Evolutionary conservation across 1,140 invertebrate species (phyloP).

Genomic region (Drosophila subpulchrella): DNA sequence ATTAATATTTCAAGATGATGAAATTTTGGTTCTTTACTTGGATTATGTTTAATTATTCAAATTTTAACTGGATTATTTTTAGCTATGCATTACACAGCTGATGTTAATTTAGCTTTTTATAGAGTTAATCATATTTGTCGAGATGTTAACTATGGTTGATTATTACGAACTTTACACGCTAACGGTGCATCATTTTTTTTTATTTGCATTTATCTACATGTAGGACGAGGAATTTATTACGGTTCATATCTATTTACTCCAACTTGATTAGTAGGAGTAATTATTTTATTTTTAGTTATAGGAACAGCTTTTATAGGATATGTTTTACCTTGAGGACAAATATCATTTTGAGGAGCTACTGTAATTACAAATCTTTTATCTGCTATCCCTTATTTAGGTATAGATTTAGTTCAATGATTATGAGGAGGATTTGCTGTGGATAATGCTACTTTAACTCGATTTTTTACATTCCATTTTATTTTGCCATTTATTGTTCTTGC

Average conservation of each 20-base stretch:
- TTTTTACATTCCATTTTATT: constrained; percentile 90
- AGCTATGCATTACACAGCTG: constrained; percentile 31
- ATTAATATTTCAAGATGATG: constrained; percentile 85
- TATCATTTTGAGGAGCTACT: constrained; percentile 90
- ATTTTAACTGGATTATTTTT: constrained; percentile 85
- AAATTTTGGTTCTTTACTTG: constrained; percentile 85
- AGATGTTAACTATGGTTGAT: no score
- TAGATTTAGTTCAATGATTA: constrained; percentile 87
- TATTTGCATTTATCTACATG: constrained; percentile 77
- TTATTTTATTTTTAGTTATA: constrained; percentile 88
- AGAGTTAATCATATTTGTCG: no score
- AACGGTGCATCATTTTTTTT: constrained; percentile 55
- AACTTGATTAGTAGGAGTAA: constrained; percentile 86
- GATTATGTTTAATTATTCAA: constrained; percentile 87
- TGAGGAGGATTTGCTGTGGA: constrained; percentile 90
- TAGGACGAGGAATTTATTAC: constrained; percentile 45
- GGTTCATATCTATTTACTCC: constrained; percentile 32
- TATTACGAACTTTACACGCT: no score
- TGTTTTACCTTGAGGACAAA: constrained; percentile 90
- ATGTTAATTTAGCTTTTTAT: no score
- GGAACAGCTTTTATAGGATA: constrained; percentile 89
- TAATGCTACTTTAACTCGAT: constrained; percentile 89
- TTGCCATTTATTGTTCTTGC: constrained; percentile 88
- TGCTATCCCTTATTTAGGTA: constrained; percentile 88
- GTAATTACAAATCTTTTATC: constrained; percentile 90